These are phyloP conservation scores for Ganaspis brasiliensis DNA, from an alignment of 2,888 invertebrate genomes.

Conservation along the genomic window DNA sequence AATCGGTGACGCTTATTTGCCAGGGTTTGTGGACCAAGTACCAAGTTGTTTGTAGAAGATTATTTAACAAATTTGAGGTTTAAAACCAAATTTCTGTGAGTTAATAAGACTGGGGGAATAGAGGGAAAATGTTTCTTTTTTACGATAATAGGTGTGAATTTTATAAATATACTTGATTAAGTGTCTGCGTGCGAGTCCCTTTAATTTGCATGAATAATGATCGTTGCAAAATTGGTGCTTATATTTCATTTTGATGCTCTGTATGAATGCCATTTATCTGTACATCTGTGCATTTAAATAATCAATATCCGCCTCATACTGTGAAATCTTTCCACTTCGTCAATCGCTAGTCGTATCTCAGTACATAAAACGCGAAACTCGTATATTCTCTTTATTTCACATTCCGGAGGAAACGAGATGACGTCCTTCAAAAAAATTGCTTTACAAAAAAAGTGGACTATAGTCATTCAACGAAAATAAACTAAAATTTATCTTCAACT, in stretches of 20 bases:
- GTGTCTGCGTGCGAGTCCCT: not conserved
- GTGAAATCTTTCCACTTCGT: constrained; percentile 39
- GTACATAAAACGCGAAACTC: constrained; percentile 37
- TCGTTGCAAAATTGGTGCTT: not conserved
- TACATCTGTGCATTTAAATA: constrained; percentile 37
- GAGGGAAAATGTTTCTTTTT: not conserved
- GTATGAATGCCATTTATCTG: constrained; percentile 36
- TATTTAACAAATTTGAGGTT: no score
- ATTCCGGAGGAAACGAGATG: constrained; percentile 43
- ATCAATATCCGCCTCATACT: constrained; percentile 27
- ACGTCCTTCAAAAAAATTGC: constrained; percentile 41
- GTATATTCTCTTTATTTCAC: constrained; percentile 47
- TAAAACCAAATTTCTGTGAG: no score
- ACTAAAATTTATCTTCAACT: constrained; percentile 18
- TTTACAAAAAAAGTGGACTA: not conserved
- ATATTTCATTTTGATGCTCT: constrained; percentile 28
- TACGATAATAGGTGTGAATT: not conserved
- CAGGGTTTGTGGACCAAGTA: no score
- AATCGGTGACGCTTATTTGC: no score
- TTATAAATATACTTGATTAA: not conserved
- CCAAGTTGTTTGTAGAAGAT: no score
- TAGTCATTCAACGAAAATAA: constrained; percentile 22
- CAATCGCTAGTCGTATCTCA: constrained; percentile 14
- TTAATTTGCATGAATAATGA: constrained; percentile 5
- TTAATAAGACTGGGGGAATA: no score